phyloP scores from a whole-genome alignment of 2,888 invertebrate species.

The Hipparchia sbordonii region DNA sequence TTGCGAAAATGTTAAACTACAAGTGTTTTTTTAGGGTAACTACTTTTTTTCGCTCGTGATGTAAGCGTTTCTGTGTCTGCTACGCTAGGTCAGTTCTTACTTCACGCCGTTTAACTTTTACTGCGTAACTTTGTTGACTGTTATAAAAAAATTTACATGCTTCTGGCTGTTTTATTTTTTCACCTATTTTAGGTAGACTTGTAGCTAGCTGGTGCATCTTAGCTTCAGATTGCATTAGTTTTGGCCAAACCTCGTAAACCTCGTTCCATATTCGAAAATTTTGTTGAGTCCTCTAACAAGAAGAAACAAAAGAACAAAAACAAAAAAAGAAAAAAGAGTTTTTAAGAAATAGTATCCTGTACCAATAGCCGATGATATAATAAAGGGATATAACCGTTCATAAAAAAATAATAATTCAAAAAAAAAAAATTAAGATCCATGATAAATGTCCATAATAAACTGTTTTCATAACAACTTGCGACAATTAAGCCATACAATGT shows the following conservation, averaged over 20 bases:
- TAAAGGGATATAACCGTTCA: neutral
- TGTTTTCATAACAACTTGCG: neutral
- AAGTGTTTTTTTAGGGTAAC: neutral
- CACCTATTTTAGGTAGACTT: too few relatives aligned
- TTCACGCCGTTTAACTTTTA: neutral
- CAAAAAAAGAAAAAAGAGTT: too few relatives aligned
- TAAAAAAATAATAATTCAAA: too few relatives aligned
- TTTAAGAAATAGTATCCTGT: too few relatives aligned
- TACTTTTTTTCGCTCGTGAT: neutral
- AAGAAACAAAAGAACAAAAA: too few relatives aligned
- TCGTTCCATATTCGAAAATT: too few relatives aligned
- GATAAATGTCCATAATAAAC: neutral
- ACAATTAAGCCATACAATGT: neutral
- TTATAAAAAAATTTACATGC: neutral
- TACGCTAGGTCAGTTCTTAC: slow-evolving; percentile 4
- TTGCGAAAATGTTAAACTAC: neutral
- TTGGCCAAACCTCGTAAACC: too few relatives aligned
- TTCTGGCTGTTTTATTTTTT: neutral
- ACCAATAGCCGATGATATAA: too few relatives aligned
- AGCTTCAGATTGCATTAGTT: too few relatives aligned
- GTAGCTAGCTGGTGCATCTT: too few relatives aligned
- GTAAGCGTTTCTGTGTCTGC: neutral
- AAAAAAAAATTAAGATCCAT: too few relatives aligned
- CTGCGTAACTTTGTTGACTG: neutral
- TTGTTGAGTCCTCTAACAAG: too few relatives aligned